A percentile compares a stretch with the other conserved stretches of the same genome.
Conservation (phyloP, 2,797 vertebrate species). For the Urophycis tenuis region DNA sequence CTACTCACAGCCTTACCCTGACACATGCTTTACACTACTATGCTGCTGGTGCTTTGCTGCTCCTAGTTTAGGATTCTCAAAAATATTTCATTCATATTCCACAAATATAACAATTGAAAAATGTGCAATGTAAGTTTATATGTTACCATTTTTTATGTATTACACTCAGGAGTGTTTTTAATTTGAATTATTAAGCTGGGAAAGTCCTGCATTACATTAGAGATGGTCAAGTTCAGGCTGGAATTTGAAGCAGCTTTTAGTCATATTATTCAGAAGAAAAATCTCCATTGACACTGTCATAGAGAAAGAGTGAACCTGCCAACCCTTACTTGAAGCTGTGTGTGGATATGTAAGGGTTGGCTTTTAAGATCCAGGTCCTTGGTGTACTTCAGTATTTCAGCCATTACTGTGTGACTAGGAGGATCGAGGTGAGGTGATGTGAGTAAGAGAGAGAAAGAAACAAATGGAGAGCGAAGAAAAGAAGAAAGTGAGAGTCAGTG, state of each 20-base stretch:
- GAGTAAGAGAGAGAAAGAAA: background rate
- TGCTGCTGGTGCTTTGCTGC: background rate
- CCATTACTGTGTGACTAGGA: slow-evolving; percentile 40
- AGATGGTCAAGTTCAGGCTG: background rate
- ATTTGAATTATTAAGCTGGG: no score
- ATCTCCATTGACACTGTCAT: background rate
- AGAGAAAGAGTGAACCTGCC: background rate
- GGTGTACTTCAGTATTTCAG: slow-evolving; percentile 33
- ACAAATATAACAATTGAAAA: background rate
- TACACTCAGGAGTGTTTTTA: no score
- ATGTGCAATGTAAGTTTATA: no score
- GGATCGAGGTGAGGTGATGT: background rate
- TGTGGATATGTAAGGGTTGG: background rate
- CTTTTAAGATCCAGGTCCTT: slow-evolving; percentile 1
- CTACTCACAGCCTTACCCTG: background rate
- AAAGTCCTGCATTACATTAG: background rate
- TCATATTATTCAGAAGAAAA: background rate
- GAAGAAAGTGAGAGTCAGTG: background rate
- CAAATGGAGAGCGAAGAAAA: background rate
- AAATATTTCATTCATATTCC: no score
- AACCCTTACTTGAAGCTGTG: background rate
- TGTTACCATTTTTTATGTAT: no score
- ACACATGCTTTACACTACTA: background rate
- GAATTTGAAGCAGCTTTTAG: background rate
- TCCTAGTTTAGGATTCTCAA: no score